Conservation (phyloP, 2,113 vertebrate species). For the Xiphias gladius region DNA sequence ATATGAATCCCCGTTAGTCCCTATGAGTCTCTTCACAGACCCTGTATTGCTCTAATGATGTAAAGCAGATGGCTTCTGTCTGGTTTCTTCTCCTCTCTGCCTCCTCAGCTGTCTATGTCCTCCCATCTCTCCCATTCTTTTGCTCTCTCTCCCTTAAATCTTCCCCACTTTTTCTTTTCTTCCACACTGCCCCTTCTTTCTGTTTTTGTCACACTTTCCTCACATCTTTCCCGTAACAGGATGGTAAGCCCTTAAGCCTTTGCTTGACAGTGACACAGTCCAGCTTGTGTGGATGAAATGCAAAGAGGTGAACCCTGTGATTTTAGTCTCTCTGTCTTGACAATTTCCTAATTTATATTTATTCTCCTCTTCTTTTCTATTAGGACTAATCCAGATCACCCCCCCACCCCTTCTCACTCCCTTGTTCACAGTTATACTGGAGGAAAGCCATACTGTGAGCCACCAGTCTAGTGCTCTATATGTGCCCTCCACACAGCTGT, state of each 20-base stretch:
- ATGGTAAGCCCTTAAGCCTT: conserved; percentile 35
- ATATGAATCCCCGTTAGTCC: conserved; percentile 43
- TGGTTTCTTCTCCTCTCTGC: conserved; percentile 52
- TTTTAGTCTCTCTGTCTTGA: background rate
- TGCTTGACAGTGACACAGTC: conserved; percentile 33
- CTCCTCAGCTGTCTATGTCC: conserved; percentile 61
- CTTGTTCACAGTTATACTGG: conserved; percentile 27
- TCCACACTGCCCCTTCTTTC: conserved; percentile 1
- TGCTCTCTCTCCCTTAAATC: conserved; percentile 43
- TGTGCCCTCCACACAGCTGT: conserved; percentile 54
- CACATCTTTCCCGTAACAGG: conserved; percentile 26
- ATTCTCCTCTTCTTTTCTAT: conserved; percentile 7
- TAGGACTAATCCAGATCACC: background rate
- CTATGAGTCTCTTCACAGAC: conserved; percentile 16
- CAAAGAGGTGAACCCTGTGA: conserved; percentile 2
- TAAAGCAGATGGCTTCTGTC: conserved; percentile 74
- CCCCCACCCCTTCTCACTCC: background rate
- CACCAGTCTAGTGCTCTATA: conserved; percentile 29
- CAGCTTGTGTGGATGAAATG: conserved; percentile 35
- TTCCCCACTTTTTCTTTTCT: conserved; percentile 7
- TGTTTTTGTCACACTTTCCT: conserved; percentile 33
- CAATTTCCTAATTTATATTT: background rate
- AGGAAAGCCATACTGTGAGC: conserved; percentile 30
- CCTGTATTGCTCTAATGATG: conserved; percentile 59
- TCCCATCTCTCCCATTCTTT: conserved; percentile 13